Conservation (phyloP, 2,113 vertebrate genomes). For the Psittacara wagleri region DNA sequence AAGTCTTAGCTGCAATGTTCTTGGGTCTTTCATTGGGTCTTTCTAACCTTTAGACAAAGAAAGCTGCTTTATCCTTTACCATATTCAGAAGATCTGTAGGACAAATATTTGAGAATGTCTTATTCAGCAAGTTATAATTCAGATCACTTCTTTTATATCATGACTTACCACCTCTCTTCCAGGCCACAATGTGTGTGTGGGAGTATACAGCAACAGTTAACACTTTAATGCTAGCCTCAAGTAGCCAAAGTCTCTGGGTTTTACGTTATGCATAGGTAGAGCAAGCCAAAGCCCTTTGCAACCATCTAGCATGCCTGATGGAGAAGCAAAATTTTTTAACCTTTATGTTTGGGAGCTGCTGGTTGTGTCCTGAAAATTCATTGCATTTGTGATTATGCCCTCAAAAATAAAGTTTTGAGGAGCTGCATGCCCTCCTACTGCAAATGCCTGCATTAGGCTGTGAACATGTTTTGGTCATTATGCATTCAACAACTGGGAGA, state of each 20-base stretch:
- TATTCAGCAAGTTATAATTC: slow-evolving; percentile 7
- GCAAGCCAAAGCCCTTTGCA: not conserved
- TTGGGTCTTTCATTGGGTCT: not conserved
- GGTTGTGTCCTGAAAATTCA: not conserved
- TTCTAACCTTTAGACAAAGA: not conserved
- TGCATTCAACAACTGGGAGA: not conserved
- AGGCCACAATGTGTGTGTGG: not conserved
- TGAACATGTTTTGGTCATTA: not conserved
- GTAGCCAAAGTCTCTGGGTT: not conserved
- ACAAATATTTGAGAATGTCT: slow-evolving; percentile 15
- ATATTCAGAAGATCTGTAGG: not conserved
- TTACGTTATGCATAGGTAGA: not conserved
- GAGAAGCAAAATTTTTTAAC: not conserved
- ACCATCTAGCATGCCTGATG: not conserved
- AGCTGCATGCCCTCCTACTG: not conserved
- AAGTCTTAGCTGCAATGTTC: not conserved
- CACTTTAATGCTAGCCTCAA: not conserved
- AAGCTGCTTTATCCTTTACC: not conserved
- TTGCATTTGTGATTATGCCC: not conserved
- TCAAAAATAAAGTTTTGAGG: not conserved
- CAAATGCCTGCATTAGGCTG: not conserved
- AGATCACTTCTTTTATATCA: slow-evolving; percentile 18
- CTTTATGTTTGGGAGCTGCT: not conserved
- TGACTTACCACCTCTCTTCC: slow-evolving; percentile 1
- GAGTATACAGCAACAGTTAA: not conserved